phyloP scores from a whole-genome alignment of 92 coral and sea anemone species.

The Umimayanthus chanpuru region DNA sequence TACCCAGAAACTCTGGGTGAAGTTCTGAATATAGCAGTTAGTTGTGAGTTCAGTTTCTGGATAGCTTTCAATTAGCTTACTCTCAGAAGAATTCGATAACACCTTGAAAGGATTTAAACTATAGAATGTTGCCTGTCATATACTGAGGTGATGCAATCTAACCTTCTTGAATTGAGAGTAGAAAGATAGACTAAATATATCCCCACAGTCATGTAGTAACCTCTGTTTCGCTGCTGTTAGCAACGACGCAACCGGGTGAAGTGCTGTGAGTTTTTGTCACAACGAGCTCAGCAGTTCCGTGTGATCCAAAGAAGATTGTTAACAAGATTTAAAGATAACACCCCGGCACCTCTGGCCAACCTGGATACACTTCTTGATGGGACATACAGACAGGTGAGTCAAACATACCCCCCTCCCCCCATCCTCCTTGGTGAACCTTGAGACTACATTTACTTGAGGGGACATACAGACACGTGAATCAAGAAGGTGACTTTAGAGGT shows the following conservation, averaged over 20 bases:
- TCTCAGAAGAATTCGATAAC: too few species aligned
- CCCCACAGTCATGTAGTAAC: not conserved
- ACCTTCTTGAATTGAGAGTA: too few species aligned
- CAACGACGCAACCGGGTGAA: conserved; percentile 84
- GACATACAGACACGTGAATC: conserved; percentile 92
- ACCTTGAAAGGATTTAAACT: too few species aligned
- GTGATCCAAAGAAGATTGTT: conserved; percentile 91
- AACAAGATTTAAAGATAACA: conserved; percentile 95
- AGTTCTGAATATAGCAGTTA: too few species aligned
- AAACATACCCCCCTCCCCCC: too few species aligned
- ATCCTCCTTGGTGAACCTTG: too few species aligned
- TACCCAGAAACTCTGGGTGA: too few species aligned
- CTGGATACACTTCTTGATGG: conserved; percentile 96
- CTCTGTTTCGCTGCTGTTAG: conserved; percentile 51
- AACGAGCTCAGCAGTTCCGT: conserved; percentile 99
- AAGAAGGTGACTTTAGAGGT: not conserved
- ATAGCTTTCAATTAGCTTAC: too few species aligned
- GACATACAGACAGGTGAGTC: conserved; percentile 92
- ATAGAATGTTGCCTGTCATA: too few species aligned
- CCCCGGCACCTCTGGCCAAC: conserved; percentile 95
- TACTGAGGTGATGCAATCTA: too few species aligned
- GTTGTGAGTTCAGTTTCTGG: too few species aligned
- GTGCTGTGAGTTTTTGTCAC: conserved; percentile 90
- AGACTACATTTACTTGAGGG: too few species aligned
- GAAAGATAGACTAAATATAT: not conserved